These are phyloP conservation scores for Agriopis aurantiaria DNA, from an alignment of 2,888 invertebrate genomes.

Conservation along the genomic window DNA sequence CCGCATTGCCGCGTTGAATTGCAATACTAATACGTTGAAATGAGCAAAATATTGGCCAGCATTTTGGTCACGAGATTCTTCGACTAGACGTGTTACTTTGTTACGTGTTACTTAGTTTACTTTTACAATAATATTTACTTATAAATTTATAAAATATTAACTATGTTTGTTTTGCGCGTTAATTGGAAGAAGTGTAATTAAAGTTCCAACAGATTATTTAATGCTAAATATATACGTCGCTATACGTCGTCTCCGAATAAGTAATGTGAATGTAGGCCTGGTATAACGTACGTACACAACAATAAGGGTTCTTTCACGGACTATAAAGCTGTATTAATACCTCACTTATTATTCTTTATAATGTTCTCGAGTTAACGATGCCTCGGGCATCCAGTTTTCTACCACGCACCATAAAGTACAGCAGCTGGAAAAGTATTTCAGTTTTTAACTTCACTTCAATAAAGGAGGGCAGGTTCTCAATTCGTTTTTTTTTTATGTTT, in stretches of 20 bases:
- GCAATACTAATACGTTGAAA: no score
- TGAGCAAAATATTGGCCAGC: no score
- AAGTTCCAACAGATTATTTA: slow-evolving; percentile 58
- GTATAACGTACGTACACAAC: slow-evolving; percentile 66
- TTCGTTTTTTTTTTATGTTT: no score
- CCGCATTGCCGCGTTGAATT: no score
- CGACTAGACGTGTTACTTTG: no score
- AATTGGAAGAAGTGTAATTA: slow-evolving; percentile 48
- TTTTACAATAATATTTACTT: no score
- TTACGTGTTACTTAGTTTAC: no score
- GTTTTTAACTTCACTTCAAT: neutral
- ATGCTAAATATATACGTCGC: slow-evolving; percentile 60
- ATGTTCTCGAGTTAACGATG: slow-evolving; percentile 85
- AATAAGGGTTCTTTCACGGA: slow-evolving; percentile 82
- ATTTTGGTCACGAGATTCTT: no score
- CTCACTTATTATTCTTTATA: slow-evolving; percentile 80
- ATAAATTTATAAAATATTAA: slow-evolving; percentile 12
- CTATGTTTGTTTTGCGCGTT: neutral
- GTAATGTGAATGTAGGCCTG: slow-evolving; percentile 66
- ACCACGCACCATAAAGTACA: slow-evolving; percentile 80
- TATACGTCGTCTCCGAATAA: slow-evolving; percentile 57
- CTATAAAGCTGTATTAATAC: slow-evolving; percentile 83
- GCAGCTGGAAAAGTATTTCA: slow-evolving; percentile 68
- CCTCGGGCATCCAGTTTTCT: slow-evolving; percentile 76
- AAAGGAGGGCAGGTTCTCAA: no score